Conservation (phyloP, 2,113 vertebrate genomes). For the Cariama cristata region DNA sequence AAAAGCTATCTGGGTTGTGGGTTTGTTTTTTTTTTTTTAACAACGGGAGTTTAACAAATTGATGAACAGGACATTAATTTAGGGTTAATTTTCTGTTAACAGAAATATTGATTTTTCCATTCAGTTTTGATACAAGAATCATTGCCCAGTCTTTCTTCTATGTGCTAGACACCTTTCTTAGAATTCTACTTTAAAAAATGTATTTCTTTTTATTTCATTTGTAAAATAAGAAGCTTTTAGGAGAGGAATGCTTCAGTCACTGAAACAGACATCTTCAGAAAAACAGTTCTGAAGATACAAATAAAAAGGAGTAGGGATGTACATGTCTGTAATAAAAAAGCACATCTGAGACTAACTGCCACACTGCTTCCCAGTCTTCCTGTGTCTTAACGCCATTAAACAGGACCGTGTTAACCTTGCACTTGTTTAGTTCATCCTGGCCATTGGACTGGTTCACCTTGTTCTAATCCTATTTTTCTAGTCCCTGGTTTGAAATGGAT, state of each 20-base stretch:
- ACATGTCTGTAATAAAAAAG: not conserved
- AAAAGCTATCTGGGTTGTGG: not conserved
- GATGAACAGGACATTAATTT: not conserved
- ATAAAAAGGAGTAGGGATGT: not conserved
- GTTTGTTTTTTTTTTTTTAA: not conserved
- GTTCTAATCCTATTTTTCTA: not conserved
- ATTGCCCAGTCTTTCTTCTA: not conserved
- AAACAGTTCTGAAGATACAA: not conserved
- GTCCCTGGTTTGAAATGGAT: not conserved
- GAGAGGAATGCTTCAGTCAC: not conserved
- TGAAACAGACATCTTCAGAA: not conserved
- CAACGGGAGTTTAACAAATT: not conserved
- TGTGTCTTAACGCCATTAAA: not conserved
- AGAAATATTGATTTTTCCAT: not conserved
- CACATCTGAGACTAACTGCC: not conserved
- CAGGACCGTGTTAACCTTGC: not conserved
- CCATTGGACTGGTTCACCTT: not conserved
- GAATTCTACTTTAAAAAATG: not conserved
- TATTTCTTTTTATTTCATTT: not conserved
- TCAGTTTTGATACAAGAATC: not conserved
- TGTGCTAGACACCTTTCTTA: not conserved
- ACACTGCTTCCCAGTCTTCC: not conserved
- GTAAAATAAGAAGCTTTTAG: not conserved
- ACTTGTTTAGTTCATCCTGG: not conserved
- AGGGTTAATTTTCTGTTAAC: not conserved